Base-by-base conservation (phyloP, 2,888 invertebrate genomes). In the Halictus quadricinctus region DNA sequence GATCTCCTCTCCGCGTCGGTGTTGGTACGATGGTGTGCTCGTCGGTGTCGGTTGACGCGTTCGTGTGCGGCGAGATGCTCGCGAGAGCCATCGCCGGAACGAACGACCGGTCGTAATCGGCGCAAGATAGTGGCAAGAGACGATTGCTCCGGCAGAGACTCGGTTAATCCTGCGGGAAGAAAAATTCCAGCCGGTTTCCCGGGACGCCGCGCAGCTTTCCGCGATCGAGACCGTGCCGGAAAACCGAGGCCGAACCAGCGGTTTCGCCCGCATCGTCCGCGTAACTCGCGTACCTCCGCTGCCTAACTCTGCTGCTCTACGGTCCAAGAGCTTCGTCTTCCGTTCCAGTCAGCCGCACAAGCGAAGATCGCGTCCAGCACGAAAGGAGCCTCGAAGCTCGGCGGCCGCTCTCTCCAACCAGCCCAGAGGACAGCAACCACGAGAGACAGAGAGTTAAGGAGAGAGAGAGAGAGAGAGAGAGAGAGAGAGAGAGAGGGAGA, bases 351-450 rank as follows among this genome's bases (percentile, higher is more conserved):
- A 66, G 66, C 66, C 66, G 36, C 36, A 36, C 66, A 21, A 3
- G 1, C 66, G 36, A 66, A 66, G 66, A 72, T 72, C 72, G 18
- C 43, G 70, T 48, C 46, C 46, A 83, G 77, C 83, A 83, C 83
- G 83, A 81, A 84, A 78, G 79, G 60, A 77, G 80, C 76, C 82
- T 76, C 86, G 84, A 72, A 36, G 66, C 73, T 81, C 76, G 76
- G 76, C 76, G 76, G 76, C 60, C 36, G 66, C 36, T 43, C 46
- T 75, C 76, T 76, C 43, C 76, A 41, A 75, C 58, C 60, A 75
- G 77, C 70, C 70, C 83, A 64, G 66, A 79, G 60, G 76, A 64
- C 64, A 48, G 60, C 60, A 36, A 25, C 48, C n/a, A 21, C 50
- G 46, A 60, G 13, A 60, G 54, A 25, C 21, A 41, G 70, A 72